These are phyloP conservation scores for Brachionus sp. DNA, from an alignment of 1,140 invertebrate species.

Conservation along the genomic window DNA sequence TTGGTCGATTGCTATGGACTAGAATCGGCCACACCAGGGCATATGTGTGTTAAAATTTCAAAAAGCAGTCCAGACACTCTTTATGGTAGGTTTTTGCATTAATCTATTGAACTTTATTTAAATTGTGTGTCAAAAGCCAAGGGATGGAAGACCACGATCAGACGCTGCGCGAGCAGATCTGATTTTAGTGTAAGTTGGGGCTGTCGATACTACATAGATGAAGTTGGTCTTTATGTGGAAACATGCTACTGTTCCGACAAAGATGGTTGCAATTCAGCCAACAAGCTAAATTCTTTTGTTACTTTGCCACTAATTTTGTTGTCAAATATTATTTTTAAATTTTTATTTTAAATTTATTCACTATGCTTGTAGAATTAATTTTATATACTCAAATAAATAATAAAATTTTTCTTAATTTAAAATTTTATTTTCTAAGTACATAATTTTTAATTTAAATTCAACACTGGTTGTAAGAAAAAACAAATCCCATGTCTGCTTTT, in stretches of 20 bases:
- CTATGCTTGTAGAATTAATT: not conserved
- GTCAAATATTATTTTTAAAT: not conserved
- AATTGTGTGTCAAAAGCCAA: not conserved
- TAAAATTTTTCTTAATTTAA: not conserved
- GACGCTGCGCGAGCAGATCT: conserved; percentile 39
- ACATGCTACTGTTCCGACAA: conserved; percentile 38
- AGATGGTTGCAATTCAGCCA: conserved; percentile 45
- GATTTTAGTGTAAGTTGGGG: conserved; percentile 40
- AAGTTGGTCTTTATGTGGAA: conserved; percentile 35
- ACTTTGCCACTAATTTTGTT: not conserved
- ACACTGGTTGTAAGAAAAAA: too few species aligned
- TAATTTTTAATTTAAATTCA: not conserved
- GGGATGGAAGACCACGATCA: conserved; percentile 30
- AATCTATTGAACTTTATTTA: not conserved
- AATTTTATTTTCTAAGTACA: not conserved
- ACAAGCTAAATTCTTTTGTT: not conserved
- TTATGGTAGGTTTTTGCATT: conserved; percentile 22
- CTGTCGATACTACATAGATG: conserved; percentile 43
- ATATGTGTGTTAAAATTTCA: conserved; percentile 45
- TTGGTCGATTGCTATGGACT: conserved; percentile 45
- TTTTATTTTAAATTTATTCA: not conserved
- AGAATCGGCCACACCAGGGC: conserved; percentile 37
- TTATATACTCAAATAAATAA: not conserved
- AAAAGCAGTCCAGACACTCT: conserved; percentile 40
- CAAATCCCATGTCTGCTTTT: too few species aligned